These are phyloP conservation scores for Nomada goodeniana DNA, from an alignment of 2,888 invertebrate genomes.

Conservation along the genomic window DNA sequence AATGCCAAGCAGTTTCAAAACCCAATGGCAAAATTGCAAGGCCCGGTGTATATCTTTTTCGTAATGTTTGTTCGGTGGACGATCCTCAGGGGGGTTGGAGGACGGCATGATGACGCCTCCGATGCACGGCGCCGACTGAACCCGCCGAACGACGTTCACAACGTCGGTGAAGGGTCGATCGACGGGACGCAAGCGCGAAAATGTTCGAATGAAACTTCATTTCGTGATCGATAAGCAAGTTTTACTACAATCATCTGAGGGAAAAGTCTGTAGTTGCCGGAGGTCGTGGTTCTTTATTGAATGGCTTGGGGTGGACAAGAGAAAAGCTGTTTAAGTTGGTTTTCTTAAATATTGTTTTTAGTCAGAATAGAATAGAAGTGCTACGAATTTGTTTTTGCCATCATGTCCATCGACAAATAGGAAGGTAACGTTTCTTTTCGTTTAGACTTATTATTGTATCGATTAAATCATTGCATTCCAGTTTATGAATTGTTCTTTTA, in stretches of 20 bases:
- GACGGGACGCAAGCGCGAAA: constrained; percentile 35
- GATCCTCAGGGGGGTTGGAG: not conserved
- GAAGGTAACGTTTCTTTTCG: too few relatives aligned
- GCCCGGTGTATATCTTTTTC: constrained; percentile 57
- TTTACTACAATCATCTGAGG: not conserved
- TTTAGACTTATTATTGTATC: too few relatives aligned
- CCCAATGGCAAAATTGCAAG: constrained; percentile 71
- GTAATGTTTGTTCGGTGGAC: constrained; percentile 27
- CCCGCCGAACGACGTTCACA: not conserved
- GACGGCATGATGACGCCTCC: constrained; percentile 40
- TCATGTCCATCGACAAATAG: too few relatives aligned
- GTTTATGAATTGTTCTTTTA: not conserved
- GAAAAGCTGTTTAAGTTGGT: not conserved
- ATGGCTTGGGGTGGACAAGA: not conserved
- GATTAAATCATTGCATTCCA: not conserved
- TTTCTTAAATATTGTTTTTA: too few relatives aligned
- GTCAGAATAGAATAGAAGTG: too few relatives aligned
- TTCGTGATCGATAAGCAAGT: constrained; percentile 17
- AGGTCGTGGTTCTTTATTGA: not conserved
- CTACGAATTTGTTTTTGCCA: too few relatives aligned
- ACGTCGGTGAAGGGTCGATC: not conserved
- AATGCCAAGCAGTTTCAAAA: constrained; percentile 72
- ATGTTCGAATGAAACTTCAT: not conserved
- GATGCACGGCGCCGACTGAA: constrained; percentile 43
- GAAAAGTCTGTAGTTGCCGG: not conserved